A percentile compares a stretch with the other conserved stretches of the same genome.
Conservation (phyloP, 2,888 invertebrate species). For the Sarcophaga carnaria region DNA sequence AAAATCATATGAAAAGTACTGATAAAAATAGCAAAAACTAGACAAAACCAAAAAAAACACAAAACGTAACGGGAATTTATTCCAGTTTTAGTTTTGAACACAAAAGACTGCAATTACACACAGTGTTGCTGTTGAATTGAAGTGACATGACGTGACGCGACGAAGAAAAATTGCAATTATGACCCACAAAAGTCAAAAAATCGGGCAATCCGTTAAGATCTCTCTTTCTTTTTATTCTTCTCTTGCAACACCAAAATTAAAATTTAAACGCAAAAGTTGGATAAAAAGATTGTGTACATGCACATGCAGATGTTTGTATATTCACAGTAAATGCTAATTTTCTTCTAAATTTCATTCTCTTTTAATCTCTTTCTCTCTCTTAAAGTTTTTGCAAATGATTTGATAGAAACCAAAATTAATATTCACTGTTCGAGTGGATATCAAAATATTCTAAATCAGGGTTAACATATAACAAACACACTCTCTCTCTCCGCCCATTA, state of each 20-base stretch:
- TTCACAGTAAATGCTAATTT: neutral
- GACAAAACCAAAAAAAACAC: constrained; percentile 13
- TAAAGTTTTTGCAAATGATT: no score
- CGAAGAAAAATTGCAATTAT: constrained; percentile 70
- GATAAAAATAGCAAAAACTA: constrained; percentile 27
- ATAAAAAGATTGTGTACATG: neutral
- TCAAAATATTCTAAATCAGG: no score
- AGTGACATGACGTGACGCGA: constrained; percentile 65
- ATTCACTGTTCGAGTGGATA: no score
- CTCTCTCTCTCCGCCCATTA: no score
- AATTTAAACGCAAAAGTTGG: constrained; percentile 9
- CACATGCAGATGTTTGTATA: neutral
- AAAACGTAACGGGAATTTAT: constrained; percentile 39
- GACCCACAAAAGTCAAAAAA: constrained; percentile 68
- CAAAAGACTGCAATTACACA: constrained; percentile 66
- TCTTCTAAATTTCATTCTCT: neutral
- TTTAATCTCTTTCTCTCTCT: neutral
- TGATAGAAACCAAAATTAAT: no score
- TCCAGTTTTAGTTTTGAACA: constrained; percentile 59
- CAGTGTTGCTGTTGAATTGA: constrained; percentile 5
- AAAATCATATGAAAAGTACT: neutral
- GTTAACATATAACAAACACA: no score
- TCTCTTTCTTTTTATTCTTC: neutral
- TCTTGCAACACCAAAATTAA: constrained; percentile 12
- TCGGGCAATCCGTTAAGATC: constrained; percentile 20